Evolutionary conservation across 2,888 invertebrate species (phyloP).

Genomic region (Cepaea hortensis): DNA sequence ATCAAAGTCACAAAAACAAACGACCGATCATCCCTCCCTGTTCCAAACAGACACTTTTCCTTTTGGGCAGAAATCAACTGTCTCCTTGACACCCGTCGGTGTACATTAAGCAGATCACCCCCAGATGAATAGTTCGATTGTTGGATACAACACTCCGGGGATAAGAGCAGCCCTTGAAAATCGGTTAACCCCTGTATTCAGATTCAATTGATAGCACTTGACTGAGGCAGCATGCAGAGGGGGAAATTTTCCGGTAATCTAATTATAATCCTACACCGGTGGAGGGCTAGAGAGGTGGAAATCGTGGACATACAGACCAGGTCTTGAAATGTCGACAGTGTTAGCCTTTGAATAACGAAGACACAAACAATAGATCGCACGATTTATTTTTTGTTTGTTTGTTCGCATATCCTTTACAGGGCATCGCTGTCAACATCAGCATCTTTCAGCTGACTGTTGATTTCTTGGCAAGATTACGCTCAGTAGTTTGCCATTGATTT

Average conservation of each 20-base stretch:
- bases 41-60: background rate
- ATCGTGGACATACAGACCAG: slow-evolving; percentile 6
- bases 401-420: too few species aligned
- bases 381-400: too few species aligned
- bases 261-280: background rate
- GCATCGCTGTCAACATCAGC: too few species aligned
- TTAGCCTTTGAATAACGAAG: too few species aligned
- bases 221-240: background rate
- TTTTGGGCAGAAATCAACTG: slow-evolving; percentile 7
- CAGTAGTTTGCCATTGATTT: too few species aligned
- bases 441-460: too few species aligned
- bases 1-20: slow-evolving; percentile 11
- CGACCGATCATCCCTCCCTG: background rate
- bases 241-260: slow-evolving; percentile 9
- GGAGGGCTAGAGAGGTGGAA: slow-evolving; percentile 14
- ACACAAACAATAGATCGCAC: too few species aligned
- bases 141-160: background rate
- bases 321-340: too few species aligned
- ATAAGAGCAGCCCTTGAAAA: background rate
- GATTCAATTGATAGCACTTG: slow-evolving; percentile 10
- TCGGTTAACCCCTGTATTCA: background rate
- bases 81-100: background rate
- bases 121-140: slow-evolving; percentile 5
- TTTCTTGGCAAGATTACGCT: too few species aligned
- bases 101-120: slow-evolving; percentile 23